Base-by-base conservation (phyloP, 2,888 invertebrate genomes). In the Chymomyza fuscimana region DNA sequence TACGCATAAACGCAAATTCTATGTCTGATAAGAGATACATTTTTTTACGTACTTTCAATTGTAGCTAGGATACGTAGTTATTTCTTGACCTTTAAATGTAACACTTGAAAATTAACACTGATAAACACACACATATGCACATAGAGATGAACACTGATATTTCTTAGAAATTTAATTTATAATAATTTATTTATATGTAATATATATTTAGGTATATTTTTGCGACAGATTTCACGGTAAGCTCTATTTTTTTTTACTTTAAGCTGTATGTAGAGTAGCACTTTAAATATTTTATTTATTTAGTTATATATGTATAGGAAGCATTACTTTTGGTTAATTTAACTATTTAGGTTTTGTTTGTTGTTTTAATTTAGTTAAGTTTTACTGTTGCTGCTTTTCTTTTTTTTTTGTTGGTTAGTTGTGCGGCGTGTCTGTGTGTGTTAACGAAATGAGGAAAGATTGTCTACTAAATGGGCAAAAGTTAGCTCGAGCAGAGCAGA, bases 371-470 rank as follows among this genome's bases (percentile, higher is more conserved):
- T 25, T 69, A 19, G 54, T 63, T 40, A 54, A 46, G 58, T 46
- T 40, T 65, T 25, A 19, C 29, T 63, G 36, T 50, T 59, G 25
- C 36, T 52, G 15, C 22, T 65, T 16, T 29, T 12, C 29, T 51
- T 58, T 40, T 52, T 66, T 15, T 60, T 66, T 68, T 62, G 62
- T 62, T 61, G 65, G 59, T 65, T 50, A 69, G 32, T 65, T 76
- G 81, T 83, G 80, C 82, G 76, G 80, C 77, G 77, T 74, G 77
- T 73, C 71, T 74, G 73, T 76, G 85, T 77, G 80, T 88, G 88
- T 88, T 87, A 87, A 87, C 88, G 87, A 88, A 88, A 88, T 82
- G 88, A 88, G 84, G 86, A 89, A 86, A 89, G 88, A 88, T 88
- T 89, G 89, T 88, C 88, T 89, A 88, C 88, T 88, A 80, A 87